phyloP scores from a whole-genome alignment of 1,140 invertebrate species.

The Zaprionus davidi region DNA sequence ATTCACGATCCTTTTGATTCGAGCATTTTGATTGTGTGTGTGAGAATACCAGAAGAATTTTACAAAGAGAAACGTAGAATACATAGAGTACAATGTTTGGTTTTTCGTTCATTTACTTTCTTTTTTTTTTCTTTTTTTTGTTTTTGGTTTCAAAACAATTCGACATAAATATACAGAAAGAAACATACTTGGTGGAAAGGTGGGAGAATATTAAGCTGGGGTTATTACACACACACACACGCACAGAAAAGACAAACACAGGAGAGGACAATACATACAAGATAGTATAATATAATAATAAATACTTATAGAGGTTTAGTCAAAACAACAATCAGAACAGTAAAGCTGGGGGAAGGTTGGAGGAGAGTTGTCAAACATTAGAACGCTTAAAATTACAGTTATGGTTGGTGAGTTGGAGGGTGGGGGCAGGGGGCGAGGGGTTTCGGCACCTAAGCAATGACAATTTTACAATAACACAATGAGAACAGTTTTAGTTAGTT shows the following conservation, averaged over 20 bases:
- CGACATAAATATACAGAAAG: slow-evolving; percentile 66
- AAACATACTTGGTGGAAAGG: slow-evolving; percentile 9
- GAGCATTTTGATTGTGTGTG: slow-evolving; percentile 60
- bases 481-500: slow-evolving; percentile 40
- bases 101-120: slow-evolving; percentile 33
- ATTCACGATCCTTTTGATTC: slow-evolving; percentile 94
- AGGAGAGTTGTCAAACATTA: slow-evolving; percentile 52
- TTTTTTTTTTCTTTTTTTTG: slow-evolving; percentile 15
- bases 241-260: slow-evolving; percentile 55
- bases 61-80: slow-evolving; percentile 81
- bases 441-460: slow-evolving; percentile 73
- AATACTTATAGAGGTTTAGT: slow-evolving; percentile 54
- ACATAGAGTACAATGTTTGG: slow-evolving; percentile 76
- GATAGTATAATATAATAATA: slow-evolving; percentile 28
- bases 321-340: slow-evolving; percentile 57
- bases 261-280: slow-evolving; percentile 42
- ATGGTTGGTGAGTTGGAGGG: slow-evolving; percentile 5
- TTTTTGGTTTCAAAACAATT: slow-evolving; percentile 36
- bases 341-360: slow-evolving; percentile 27
- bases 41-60: slow-evolving; percentile 78
- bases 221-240: slow-evolving; percentile 43
- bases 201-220: slow-evolving; percentile 33
- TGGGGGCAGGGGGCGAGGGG: neutral
- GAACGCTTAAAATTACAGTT: slow-evolving; percentile 61
- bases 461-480: slow-evolving; percentile 72